phyloP scores from a whole-genome alignment of 1,140 invertebrate genomes.

The Eurosta solidaginis region DNA sequence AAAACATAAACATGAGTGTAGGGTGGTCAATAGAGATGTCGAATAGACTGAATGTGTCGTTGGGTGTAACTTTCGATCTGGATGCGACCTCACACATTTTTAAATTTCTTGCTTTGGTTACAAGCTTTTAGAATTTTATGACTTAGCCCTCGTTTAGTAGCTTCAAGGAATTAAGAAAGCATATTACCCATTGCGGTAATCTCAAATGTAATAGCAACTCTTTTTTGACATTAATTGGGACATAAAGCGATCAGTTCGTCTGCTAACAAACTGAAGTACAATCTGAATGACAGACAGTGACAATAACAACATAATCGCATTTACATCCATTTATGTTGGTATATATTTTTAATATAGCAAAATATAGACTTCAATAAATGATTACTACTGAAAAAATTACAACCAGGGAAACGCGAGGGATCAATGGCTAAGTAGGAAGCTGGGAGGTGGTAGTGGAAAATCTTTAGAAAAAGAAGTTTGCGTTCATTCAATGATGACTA shows the following conservation, averaged over 20 bases:
- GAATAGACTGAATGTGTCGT: too few relatives aligned
- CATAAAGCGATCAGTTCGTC: constrained; percentile 4
- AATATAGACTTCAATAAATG: constrained; percentile 8
- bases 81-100: too few relatives aligned
- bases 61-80: too few relatives aligned
- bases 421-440: neutral
- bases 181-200: neutral
- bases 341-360: neutral
- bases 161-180: neutral
- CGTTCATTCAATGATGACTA: too few relatives aligned
- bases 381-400: neutral
- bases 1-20: too few relatives aligned
- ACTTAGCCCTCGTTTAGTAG: too few relatives aligned
- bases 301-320: neutral
- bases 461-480: neutral
- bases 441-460: neutral
- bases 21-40: too few relatives aligned
- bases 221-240: constrained; percentile 25
- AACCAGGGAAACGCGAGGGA: neutral
- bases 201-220: neutral
- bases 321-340: neutral
- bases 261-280: neutral
- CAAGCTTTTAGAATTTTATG: too few relatives aligned
- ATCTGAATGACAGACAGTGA: neutral
- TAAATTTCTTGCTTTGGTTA: too few relatives aligned